Conservation (phyloP, 2,888 invertebrate species). For the Hetaerina titia region DNA sequence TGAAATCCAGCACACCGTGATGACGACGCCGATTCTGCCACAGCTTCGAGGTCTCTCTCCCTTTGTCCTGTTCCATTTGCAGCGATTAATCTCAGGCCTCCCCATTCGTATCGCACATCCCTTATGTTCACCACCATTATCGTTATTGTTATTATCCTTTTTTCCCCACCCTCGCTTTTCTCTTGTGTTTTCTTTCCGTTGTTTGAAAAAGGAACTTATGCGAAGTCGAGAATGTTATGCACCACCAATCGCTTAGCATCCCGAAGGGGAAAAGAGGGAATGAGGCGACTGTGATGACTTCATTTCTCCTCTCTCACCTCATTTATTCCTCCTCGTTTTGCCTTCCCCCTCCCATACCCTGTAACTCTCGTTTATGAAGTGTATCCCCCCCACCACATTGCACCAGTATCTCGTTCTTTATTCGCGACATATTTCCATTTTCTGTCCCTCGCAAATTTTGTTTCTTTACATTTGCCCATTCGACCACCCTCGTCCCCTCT, state of each 20-base stretch:
- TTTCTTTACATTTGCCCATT: not conserved
- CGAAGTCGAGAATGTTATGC: not conserved
- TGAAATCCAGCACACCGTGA: not conserved
- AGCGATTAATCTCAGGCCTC: not conserved
- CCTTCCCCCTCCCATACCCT: not conserved
- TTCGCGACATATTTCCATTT: not conserved
- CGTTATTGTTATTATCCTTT: not conserved
- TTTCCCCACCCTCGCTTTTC: not conserved
- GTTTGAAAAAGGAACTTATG: not conserved
- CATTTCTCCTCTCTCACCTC: not conserved
- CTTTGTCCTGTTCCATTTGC: conserved; percentile 29
- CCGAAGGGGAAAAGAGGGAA: not conserved
- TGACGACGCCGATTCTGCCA: not conserved
- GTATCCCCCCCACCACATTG: not conserved
- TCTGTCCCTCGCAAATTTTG: not conserved
- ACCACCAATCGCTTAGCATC: not conserved
- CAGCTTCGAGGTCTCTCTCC: not conserved
- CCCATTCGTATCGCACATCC: not conserved
- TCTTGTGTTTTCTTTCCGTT: not conserved
- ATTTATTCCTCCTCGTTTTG: not conserved
- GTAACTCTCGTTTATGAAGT: too few species aligned
- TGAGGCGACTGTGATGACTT: not conserved
- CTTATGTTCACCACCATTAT: not conserved
- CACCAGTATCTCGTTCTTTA: not conserved
- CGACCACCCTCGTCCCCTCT: not conserved